Conservation (phyloP, 2,113 vertebrate genomes). For the Hoplias malabaricus region DNA sequence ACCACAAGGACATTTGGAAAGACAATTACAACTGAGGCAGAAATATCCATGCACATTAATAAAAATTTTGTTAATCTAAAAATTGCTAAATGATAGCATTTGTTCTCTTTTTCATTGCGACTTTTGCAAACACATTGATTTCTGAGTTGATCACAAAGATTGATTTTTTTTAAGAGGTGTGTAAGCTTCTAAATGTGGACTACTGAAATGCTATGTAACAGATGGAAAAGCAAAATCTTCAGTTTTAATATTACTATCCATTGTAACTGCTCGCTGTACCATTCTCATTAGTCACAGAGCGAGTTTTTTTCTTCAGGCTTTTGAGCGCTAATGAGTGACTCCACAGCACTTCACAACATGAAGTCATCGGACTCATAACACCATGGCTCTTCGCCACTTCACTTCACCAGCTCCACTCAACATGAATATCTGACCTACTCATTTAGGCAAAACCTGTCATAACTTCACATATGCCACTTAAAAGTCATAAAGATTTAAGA, state of each 20-base stretch:
- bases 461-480: background rate
- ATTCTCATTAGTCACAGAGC: background rate
- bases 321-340: background rate
- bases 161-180: no score
- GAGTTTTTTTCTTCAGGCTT: background rate
- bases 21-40: no score
- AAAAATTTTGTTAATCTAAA: no score
- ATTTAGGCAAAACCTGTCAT: background rate
- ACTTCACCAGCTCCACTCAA: background rate
- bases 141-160: no score
- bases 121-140: no score
- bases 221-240: background rate
- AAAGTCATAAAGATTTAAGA: background rate
- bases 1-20: no score
- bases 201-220: no score
- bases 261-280: background rate
- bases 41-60: no score
- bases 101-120: no score
- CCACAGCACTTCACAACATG: background rate
- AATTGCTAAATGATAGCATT: no score
- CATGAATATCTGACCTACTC: background rate
- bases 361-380: no score
- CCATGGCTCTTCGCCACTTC: background rate
- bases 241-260: background rate
- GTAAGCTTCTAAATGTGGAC: no score